Evolutionary conservation across 2,888 invertebrate species (phyloP), one percentile per base, ranked within the genome.

Genomic region (Hirtodrosophila histrioides): DNA sequence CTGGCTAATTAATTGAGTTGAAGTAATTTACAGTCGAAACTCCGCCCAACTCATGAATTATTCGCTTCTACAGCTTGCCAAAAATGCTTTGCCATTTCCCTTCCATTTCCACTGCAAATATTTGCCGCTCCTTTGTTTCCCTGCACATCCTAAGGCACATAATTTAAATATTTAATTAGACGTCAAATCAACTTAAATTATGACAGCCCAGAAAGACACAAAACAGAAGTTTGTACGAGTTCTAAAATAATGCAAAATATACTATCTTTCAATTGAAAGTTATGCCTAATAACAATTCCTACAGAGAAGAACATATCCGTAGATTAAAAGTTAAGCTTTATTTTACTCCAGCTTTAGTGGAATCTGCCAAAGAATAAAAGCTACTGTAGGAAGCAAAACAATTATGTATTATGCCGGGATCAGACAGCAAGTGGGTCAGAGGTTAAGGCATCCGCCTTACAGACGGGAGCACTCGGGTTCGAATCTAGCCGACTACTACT

Each of bases 1-100:
- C 57, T 60, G 35, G 65, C 75, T 84, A 87, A 88, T 89, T 88
- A 89, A 88, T 89, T 88, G 82, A 86, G 89, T 88, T 86, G 87
- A 88, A 86, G 74, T 82, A 83, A 88, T 81, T 88, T 77, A 53
- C 43, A 56, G 51, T 45, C 45, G 17, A 37, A 31, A 11, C 35
- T 40, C 51, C 43, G 24, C 43, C 35, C 35, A 31, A 24, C 23
- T 53, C 41, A 75, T 75, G 39, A 58, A 61, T 78, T 75, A 69
- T 79, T 75, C 60, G 65, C 49, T 49, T 35, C 40, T 33, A 40
- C 10, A 41, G 51, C 40, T 51, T 62, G 54, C 57, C 73, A 58
- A 72, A 66, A 71, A 67, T 57, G 5, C 33, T 31, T 35, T 53
- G 3, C 56, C 69, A 51, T 62, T 78, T 71, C 61, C 79, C 37